phyloP scores from a whole-genome alignment of 2,113 vertebrate species.

The Puma concolor region DNA sequence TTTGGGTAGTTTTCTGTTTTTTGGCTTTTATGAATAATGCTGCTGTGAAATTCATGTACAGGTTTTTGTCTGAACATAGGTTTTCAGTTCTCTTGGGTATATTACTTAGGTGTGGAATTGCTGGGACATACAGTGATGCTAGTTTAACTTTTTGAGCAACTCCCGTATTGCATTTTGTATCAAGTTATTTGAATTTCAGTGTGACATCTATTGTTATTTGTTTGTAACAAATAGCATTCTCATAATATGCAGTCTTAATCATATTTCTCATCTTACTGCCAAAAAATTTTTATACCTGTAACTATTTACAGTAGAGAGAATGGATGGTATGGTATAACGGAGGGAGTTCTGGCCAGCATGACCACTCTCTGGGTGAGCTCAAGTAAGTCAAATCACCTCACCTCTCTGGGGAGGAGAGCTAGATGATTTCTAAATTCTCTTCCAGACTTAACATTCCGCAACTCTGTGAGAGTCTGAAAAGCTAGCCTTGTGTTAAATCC shows the following conservation, averaged over 20 bases:
- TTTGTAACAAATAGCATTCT: conserved; percentile 45
- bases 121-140: not conserved
- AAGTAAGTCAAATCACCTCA: conserved; percentile 52
- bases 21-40: conserved; percentile 11
- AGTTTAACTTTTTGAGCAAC: conserved; percentile 33
- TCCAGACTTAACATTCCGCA: conserved; percentile 67
- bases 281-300: conserved; percentile 45
- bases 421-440: conserved; percentile 62
- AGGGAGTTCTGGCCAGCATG: not conserved
- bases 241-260: conserved; percentile 35
- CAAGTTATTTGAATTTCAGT: conserved; percentile 52
- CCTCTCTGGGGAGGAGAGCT: conserved; percentile 70
- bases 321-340: not conserved
- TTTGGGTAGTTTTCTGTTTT: conserved; percentile 34
- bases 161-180: conserved; percentile 6
- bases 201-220: conserved; percentile 5
- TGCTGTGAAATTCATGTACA: conserved; percentile 14
- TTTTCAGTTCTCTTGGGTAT: conserved; percentile 47
- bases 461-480: conserved; percentile 69
- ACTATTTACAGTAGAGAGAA: conserved; percentile 33
- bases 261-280: not conserved
- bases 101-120: conserved; percentile 16
- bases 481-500: conserved; percentile 69
- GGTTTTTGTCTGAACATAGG: conserved; percentile 27
- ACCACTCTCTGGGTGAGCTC: conserved; percentile 42